These are phyloP conservation scores for Hippocampus mohnikei DNA, from an alignment of 2,113 vertebrate genomes.

Conservation along the genomic window DNA sequence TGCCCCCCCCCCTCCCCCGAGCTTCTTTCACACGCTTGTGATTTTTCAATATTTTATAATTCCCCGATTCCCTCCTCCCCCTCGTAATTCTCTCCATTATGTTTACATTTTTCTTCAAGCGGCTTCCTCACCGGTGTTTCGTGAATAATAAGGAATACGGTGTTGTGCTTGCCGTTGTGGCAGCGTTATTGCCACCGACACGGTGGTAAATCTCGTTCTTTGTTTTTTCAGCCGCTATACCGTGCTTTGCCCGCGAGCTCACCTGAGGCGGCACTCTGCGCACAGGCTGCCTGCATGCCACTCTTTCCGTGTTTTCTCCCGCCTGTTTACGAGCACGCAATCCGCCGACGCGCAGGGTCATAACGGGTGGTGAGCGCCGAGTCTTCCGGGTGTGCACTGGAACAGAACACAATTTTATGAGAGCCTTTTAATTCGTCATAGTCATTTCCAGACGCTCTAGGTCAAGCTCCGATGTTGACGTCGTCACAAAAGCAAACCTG, in stretches of 20 bases:
- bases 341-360: slow-evolving; percentile 20
- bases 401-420: slow-evolving; percentile 69
- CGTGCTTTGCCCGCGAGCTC: slow-evolving; percentile 35
- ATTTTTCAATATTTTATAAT: slow-evolving; percentile 68
- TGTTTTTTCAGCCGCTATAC: slow-evolving; percentile 21
- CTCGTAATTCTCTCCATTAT: slow-evolving; percentile 55
- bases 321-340: slow-evolving; percentile 7
- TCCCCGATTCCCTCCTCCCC: slow-evolving; percentile 42
- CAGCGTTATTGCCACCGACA: slow-evolving; percentile 28
- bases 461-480: slow-evolving; percentile 50
- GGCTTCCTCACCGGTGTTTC: slow-evolving; percentile 36
- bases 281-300: background rate
- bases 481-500: slow-evolving; percentile 15
- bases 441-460: slow-evolving; percentile 58
- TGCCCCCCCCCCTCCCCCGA: slow-evolving; percentile 22
- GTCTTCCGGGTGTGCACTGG: slow-evolving; percentile 53
- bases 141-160: slow-evolving; percentile 43
- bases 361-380: slow-evolving; percentile 53
- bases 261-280: slow-evolving; percentile 34
- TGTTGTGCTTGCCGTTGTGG: slow-evolving; percentile 23
- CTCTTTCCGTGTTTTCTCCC: slow-evolving; percentile 1
- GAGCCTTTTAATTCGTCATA: slow-evolving; percentile 68
- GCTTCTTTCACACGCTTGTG: slow-evolving; percentile 45
- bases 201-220: slow-evolving; percentile 39
- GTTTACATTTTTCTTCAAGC: slow-evolving; percentile 52